phyloP scores from a whole-genome alignment of 2,888 invertebrate genomes.

The Hemithea aestivaria region DNA sequence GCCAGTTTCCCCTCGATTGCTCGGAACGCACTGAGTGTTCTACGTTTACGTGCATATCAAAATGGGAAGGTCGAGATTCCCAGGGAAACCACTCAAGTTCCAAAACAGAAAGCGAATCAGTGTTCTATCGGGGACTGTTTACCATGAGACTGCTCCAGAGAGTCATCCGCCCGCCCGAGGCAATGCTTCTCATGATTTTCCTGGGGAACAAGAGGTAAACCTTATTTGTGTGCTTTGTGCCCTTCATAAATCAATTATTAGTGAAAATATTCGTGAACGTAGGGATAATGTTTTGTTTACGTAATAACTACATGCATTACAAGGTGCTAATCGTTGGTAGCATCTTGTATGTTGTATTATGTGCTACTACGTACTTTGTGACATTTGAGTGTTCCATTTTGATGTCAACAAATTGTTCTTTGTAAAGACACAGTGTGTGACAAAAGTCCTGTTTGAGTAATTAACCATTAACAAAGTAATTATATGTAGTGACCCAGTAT shows the following conservation, averaged over 20 bases:
- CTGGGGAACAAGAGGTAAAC: constrained; percentile 75
- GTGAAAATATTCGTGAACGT: constrained; percentile 40
- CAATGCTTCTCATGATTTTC: constrained; percentile 66
- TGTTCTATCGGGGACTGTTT: constrained; percentile 83
- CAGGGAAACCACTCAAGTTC: constrained; percentile 92
- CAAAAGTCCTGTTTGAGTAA: too few relatives aligned
- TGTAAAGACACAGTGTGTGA: constrained; percentile 12
- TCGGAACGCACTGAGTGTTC: constrained; percentile 76
- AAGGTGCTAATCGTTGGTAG: constrained; percentile 44
- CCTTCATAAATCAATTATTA: constrained; percentile 36
- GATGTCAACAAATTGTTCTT: constrained; percentile 58
- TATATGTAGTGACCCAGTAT: too few relatives aligned
- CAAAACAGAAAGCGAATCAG: constrained; percentile 91
- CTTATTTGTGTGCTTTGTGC: constrained; percentile 34
- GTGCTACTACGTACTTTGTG: constrained; percentile 46
- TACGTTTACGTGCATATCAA: constrained; percentile 78
- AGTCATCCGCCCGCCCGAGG: constrained; percentile 67
- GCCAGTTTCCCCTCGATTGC: constrained; percentile 72
- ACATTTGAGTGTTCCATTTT: constrained; percentile 53
- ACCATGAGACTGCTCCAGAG: constrained; percentile 71
- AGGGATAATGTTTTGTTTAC: constrained; percentile 68
- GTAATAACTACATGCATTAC: constrained; percentile 60
- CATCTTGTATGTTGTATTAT: constrained; percentile 33
- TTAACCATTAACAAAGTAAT: too few relatives aligned
- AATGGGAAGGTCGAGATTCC: constrained; percentile 92